Conservation (phyloP, 2,113 vertebrate genomes). For the Planiliza haematocheilus region DNA sequence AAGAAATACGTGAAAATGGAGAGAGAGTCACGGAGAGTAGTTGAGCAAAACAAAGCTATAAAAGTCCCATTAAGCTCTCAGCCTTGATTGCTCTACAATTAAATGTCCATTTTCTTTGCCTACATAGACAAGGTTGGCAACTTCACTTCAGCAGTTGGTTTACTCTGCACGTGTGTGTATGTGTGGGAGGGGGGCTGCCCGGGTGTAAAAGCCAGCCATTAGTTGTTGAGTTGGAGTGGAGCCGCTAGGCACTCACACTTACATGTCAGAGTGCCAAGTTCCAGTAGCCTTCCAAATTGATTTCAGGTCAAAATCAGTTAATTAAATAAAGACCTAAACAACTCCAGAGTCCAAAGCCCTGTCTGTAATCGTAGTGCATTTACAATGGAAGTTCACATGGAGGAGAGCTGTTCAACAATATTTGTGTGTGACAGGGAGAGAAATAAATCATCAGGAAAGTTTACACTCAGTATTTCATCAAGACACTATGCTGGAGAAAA, state of each 20-base stretch:
- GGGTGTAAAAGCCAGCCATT: constrained; percentile 50
- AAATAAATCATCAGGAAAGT: constrained; percentile 11
- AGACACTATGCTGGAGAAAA: background rate
- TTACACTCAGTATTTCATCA: background rate
- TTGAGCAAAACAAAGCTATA: constrained; percentile 62
- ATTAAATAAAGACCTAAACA: constrained; percentile 59
- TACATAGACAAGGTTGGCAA: constrained; percentile 61
- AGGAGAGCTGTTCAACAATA: constrained; percentile 9
- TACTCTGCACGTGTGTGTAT: constrained; percentile 1
- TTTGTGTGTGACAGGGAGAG: constrained; percentile 7
- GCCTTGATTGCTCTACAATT: constrained; percentile 78
- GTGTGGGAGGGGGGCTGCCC: background rate
- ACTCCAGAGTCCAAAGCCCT: constrained; percentile 18
- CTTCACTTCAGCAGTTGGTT: constrained; percentile 55
- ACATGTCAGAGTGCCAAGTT: constrained; percentile 47
- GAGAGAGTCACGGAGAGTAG: constrained; percentile 31
- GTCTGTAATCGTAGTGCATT: constrained; percentile 27
- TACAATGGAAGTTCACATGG: constrained; percentile 14
- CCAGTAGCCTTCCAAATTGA: constrained; percentile 45
- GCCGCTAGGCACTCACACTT: constrained; percentile 30
- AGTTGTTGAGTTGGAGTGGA: constrained; percentile 47
- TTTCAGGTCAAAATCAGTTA: constrained; percentile 64
- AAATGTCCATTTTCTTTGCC: constrained; percentile 77
- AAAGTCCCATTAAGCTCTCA: constrained; percentile 77
- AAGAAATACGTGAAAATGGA: constrained; percentile 15